Percentiles rank a stretch among this genome's conserved stretches.
These are phyloP conservation scores for Anomalospiza imberbis DNA, from an alignment of 2,797 vertebrate species.

Conservation along the genomic window DNA sequence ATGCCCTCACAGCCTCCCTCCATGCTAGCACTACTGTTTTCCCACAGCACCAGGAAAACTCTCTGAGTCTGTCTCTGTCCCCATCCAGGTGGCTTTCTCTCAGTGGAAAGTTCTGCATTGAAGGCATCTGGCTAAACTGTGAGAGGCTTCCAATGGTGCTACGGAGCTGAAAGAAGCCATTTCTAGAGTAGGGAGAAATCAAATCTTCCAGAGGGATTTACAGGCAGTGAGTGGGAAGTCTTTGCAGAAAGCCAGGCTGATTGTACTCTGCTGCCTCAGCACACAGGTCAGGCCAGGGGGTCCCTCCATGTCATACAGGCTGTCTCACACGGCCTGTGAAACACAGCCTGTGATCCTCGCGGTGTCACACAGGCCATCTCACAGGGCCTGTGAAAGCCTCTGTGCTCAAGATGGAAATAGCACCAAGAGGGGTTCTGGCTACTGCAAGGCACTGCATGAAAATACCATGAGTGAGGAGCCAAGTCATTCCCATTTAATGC, in stretches of 20 bases:
- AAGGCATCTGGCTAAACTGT: background rate
- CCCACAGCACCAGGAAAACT: background rate
- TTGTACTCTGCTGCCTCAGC: background rate
- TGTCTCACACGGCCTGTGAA: background rate
- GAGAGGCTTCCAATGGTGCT: background rate
- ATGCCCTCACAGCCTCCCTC: background rate
- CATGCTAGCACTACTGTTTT: background rate
- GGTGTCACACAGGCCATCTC: background rate
- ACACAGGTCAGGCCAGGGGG: background rate
- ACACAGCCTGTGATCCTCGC: background rate
- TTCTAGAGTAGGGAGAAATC: background rate
- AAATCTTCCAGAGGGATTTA: background rate
- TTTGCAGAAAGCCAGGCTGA: background rate
- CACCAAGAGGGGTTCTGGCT: background rate
- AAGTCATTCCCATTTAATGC: background rate
- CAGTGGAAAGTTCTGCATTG: background rate
- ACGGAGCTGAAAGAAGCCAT: background rate
- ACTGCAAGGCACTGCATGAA: background rate
- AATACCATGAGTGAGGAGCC: background rate
- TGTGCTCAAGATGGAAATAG: background rate
- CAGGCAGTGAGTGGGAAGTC: background rate
- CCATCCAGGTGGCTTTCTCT: background rate
- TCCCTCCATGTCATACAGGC: background rate
- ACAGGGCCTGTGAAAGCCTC: background rate
- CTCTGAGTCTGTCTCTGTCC: rapidly evolving